Percentiles rank a stretch among this genome's conserved stretches.
Evolutionary conservation across 2,888 invertebrate genomes (phyloP).

Genomic region (Pollenia labialis): DNA sequence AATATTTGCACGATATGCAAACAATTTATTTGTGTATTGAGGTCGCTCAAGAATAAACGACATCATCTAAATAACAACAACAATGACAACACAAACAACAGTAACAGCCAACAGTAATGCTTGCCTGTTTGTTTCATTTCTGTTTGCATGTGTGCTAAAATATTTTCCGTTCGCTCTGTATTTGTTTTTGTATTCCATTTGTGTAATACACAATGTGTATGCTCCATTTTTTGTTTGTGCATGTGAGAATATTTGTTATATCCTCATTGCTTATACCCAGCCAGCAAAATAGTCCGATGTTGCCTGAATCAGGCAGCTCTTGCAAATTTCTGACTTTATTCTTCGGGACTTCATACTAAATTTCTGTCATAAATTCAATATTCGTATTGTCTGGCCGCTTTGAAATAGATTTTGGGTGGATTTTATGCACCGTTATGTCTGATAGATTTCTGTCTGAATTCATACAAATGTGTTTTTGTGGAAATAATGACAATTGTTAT

Average conservation of each 20-base stretch:
- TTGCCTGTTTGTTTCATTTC: slow-evolving; percentile 27
- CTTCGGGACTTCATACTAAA: too few species aligned
- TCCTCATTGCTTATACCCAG: slow-evolving; percentile 12
- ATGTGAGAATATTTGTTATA: not conserved
- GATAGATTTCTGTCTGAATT: too few species aligned
- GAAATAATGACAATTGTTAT: too few species aligned
- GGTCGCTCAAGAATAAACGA: slow-evolving; percentile 69
- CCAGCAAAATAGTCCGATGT: too few species aligned
- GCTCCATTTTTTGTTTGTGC: slow-evolving; percentile 30
- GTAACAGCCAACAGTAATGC: slow-evolving; percentile 49
- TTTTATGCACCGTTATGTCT: too few species aligned
- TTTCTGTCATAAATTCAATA: too few species aligned
- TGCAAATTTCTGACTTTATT: too few species aligned
- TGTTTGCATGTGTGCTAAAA: slow-evolving; percentile 30
- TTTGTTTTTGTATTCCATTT: not conserved
- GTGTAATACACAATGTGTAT: too few species aligned
- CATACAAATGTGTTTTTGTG: too few species aligned
- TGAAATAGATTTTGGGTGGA: too few species aligned
- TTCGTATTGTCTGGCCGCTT: too few species aligned
- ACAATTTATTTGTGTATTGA: slow-evolving; percentile 71
- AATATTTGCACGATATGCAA: slow-evolving; percentile 70
- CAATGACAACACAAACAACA: slow-evolving; percentile 22
- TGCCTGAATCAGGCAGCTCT: too few species aligned
- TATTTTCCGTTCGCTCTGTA: not conserved
- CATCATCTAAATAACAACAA: slow-evolving; percentile 66